Base-by-base conservation (phyloP, 2,797 vertebrate genomes). In the Tangara arthus region DNA sequence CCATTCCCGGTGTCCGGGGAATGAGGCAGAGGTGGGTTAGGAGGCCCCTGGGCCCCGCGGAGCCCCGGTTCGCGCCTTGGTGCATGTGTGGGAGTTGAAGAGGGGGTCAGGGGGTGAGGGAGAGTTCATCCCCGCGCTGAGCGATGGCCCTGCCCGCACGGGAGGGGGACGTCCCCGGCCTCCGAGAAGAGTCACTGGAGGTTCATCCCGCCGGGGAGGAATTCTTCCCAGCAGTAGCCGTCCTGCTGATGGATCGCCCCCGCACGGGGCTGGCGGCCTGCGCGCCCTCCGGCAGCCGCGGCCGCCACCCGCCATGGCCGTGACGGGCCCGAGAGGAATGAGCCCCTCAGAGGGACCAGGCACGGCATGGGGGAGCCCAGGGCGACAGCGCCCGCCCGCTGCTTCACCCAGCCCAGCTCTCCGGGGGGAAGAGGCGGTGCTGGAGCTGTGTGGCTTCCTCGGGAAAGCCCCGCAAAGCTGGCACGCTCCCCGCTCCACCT, bases 91-190 rank as follows among this genome's bases (percentile, higher is more conserved):
- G 95, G 97, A 98, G 98, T 96, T 97, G 97, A 97, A 95, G 35
- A 87, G 32, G 68, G 93, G 98, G 98, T 98, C 98, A 97, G 86
- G 94, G 97, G 98, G 98, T 98, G 98, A 99, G 89, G 66, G 77
- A 84, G 97, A 98, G 98, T 98, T 98, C 98, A 98, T 91, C 76
- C 87, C 68, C 90, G 34, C 90, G 95, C 95, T 97, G 97, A 98
- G 96, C 14, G 93, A 98, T 97, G 47, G 96, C 60, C 19, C 32
- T 77, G 73, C 19, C 46, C 15, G 20, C 4, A 18, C 4, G 6
- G 89, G 84, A 89, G 83, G 93, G 73, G 93, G 49, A 70, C 11
- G 90, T 91, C 96, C 83, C 82, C 30, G 11, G 86, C 86, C 94
- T 39, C 42, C 5, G 73, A 96, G 97, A 76, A 93, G 86, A 97